Evolutionary conservation across 2,113 vertebrate genomes (phyloP).

Genomic region (Penelope pileata): DNA sequence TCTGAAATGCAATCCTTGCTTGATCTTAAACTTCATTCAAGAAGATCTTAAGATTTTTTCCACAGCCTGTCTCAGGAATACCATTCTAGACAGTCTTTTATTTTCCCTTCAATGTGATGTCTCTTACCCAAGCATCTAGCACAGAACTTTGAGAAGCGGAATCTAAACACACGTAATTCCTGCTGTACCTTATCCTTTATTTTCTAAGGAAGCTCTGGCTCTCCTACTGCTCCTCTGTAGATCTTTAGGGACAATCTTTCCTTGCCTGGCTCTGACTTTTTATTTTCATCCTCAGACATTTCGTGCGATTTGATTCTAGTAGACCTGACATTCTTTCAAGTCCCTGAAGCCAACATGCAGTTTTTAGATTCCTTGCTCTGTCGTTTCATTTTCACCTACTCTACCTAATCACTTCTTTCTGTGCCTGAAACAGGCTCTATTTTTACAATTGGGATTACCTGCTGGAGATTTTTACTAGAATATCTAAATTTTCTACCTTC

Average conservation of each 20-base stretch:
- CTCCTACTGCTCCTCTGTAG: neutral
- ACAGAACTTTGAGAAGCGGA: neutral
- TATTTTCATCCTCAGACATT: neutral
- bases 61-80: neutral
- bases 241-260: neutral
- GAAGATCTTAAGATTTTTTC: neutral
- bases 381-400: neutral
- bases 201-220: neutral
- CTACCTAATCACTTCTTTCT: neutral
- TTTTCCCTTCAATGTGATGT: neutral
- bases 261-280: neutral
- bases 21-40: neutral
- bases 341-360: neutral
- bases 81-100: neutral
- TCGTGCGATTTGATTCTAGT: neutral
- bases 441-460: neutral
- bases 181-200: neutral
- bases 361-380: neutral
- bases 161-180: neutral
- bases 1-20: neutral
- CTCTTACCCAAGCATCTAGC: neutral
- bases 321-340: slow-evolving; percentile 1
- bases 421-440: neutral
- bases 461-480: neutral
- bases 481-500: neutral